Evolutionary conservation across 2,113 vertebrate species (phyloP).

Genomic region (Coturnix japonica): DNA sequence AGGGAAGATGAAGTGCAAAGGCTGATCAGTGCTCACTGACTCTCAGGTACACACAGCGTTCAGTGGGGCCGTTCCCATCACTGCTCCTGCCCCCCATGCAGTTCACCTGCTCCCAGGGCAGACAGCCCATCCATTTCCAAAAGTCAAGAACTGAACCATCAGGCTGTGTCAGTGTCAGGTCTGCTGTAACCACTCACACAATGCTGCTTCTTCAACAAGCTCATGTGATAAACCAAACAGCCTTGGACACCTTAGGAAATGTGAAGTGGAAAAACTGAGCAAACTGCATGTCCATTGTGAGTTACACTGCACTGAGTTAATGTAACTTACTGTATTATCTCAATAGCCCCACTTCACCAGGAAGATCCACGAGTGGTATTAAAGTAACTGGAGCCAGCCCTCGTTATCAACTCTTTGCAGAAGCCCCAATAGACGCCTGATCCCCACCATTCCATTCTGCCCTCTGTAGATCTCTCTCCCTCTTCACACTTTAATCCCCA

Average conservation of each 20-base stretch:
- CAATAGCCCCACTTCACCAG: neutral
- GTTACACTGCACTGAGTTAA: neutral
- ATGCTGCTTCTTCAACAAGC: neutral
- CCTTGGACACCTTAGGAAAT: neutral
- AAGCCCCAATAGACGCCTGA: neutral
- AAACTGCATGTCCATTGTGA: neutral
- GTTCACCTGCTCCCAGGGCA: rapidly evolving
- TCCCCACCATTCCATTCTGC: neutral
- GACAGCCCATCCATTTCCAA: neutral
- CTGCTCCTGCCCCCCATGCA: neutral
- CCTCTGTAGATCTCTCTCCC: neutral
- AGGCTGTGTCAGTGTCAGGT: neutral
- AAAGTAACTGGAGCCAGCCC: neutral
- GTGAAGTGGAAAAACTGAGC: neutral
- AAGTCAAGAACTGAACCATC: rapidly evolving
- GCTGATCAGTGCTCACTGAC: rapidly evolving
- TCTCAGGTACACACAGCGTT: neutral
- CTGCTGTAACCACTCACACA: neutral
- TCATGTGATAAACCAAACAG: rapidly evolving
- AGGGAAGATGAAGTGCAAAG: neutral
- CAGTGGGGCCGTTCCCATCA: rapidly evolving
- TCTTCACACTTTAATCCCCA: neutral
- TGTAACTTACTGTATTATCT: neutral
- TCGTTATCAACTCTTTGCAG: neutral
- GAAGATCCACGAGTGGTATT: rapidly evolving